Base-by-base conservation (phyloP, 2,113 vertebrate species). In the Sander vitreus region DNA sequence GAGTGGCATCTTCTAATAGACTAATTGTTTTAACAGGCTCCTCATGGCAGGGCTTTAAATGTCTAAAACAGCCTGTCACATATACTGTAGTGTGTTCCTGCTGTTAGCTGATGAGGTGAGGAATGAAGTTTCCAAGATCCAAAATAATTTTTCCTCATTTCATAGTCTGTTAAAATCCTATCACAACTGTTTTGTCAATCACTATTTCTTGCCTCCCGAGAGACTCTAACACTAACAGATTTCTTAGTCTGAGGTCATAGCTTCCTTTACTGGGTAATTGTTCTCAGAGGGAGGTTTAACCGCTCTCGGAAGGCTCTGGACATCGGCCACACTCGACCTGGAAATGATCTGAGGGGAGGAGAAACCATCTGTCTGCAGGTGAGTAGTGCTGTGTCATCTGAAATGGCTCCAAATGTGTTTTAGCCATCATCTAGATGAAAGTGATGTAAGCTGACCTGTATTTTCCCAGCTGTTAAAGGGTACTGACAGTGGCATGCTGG, bases 121-220 rank as follows among this genome's bases (percentile, higher is more conserved):
- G 70, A 79, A 51, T 78, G 53, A 69, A 7, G 51, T 83, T 89
- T 80, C 82, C 84, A 57, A 59, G 74, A 72, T 11, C 10, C 10
- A 54, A 47, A 81, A 39, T 76, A 13, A 1, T 68, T 81, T 62
- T 83, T 83, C 39, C 50, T 88, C 45, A 50, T 19, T 51, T 33
- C 5, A 1, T 33, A 65, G 45, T 81, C n/a, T 27, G 54, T 75
- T 83, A 33, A 81, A 89, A 73, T 82, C 73, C 30, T 72, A 54
- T 82, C 53, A 30, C 25, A 25, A 54, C 66, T 80, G 66, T 73
- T 88, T 85, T 55, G 85, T 89, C 81, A 67, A 62, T 86, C 84
- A 66, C 23, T 11, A 45, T 69, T 82, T 79, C 69, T 55, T 51
- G 59, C 75, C 45, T 78, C 68, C 47, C 0, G 54, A 63, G 71